Conservation (phyloP, 2,113 vertebrate species). For the Agapornis roseicollis region DNA sequence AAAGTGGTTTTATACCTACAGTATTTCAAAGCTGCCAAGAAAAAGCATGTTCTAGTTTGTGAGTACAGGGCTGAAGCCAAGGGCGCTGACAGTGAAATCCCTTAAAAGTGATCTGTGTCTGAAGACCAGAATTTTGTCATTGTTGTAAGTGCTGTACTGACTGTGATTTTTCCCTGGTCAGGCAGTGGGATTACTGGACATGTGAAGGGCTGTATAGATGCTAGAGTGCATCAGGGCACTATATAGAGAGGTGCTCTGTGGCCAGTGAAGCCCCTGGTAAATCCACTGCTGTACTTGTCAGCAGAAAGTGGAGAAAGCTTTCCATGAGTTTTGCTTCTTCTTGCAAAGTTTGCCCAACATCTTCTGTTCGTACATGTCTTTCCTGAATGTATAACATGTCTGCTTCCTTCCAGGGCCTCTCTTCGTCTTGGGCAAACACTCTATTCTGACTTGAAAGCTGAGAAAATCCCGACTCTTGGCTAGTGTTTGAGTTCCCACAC, state of each 20-base stretch:
- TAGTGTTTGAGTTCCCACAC: constrained; percentile 41
- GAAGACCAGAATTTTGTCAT: background rate
- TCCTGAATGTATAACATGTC: background rate
- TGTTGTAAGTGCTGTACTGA: background rate
- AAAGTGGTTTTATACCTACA: fast-evolving
- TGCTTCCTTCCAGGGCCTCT: background rate
- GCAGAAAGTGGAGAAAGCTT: background rate
- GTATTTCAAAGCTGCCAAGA: background rate
- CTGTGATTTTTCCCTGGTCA: background rate
- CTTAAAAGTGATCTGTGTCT: background rate
- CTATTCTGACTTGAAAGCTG: background rate
- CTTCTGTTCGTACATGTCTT: background rate
- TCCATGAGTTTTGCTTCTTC: background rate
- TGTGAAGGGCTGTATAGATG: background rate
- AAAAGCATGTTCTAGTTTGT: background rate
- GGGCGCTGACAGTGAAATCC: background rate
- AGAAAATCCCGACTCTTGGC: constrained; percentile 32
- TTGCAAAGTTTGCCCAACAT: background rate
- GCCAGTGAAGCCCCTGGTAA: background rate
- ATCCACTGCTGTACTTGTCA: background rate
- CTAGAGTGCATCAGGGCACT: background rate
- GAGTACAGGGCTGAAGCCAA: fast-evolving
- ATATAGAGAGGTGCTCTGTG: background rate
- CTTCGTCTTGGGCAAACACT: constrained; percentile 45
- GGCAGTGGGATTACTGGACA: background rate